Base-by-base conservation (phyloP, 1,140 invertebrate species). In the Cydia strobilella region DNA sequence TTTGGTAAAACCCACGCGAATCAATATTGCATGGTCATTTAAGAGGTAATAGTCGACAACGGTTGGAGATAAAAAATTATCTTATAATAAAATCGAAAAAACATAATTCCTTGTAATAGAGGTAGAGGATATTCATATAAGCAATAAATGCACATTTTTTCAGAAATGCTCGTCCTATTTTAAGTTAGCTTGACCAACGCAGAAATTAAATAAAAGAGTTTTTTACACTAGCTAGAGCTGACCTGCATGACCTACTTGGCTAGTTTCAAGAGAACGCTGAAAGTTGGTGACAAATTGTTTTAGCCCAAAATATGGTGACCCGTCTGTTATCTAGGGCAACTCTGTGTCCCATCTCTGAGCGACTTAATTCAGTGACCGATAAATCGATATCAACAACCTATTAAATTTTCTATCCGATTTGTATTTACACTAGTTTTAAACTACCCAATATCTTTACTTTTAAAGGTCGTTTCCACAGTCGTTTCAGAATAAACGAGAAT, bases 281-380 rank as follows among this genome's bases (percentile, higher is more conserved):
- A 69, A 69, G 65, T 69, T 18, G 6, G 65, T 69, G 65, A 69
- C 31, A 25, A 69, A 69, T 69, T 20, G 65, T 39, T 69, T 69
- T 69, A 69, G 35, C 65, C 65, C 42, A 69, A 69, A 69, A 69
- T 39, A 20, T 39, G 65, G 12, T n/a, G 65, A 69, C 65, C 35
- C 31, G 65, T 18, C n/a, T 27, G 27, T 18, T 39, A 69, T 69
- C 2, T 42, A 18, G 65, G 65, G 27, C 31, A 42, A 69, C 27
- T 12, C n/a, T 39, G n/a, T 39, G 9, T 69, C 65, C 65, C 35
- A 31, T 31, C 27, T 31, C 12, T 25, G 63, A 31, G n/a, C 31
- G n/a, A 10, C 31, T 42, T 31, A n/a, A 66, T 35, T 69, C n/a
- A 18, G 31, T 31, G 4, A 69, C 31, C 35, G 27, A 35, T 69